Base-by-base conservation (phyloP, 2,888 invertebrate species). In the Diplazon laetatorius region DNA sequence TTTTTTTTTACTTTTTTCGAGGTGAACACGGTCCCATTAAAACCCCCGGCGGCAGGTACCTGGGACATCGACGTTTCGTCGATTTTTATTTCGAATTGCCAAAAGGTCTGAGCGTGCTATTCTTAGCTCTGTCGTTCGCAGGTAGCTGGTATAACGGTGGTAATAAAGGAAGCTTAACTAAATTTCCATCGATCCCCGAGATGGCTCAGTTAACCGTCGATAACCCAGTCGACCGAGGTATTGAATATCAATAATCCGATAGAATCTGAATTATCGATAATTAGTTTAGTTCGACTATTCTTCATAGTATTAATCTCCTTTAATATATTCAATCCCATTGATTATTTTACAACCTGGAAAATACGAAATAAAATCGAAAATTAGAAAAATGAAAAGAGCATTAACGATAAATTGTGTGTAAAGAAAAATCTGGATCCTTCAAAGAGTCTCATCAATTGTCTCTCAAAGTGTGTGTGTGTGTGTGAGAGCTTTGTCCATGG, bases 381-480 rank as follows among this genome's bases (percentile, higher is more conserved):
- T 10, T 42, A 5, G 12, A 6, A 66, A 16, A 12, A 30, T 14
- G n/a, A 2, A 50, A 46, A 42, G n/a, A 62, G n/a, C 6, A 48
- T 63, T 68, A 46, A 9, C 18, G 39, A n/a, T 20, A 18, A 50
- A 74, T 35, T 18, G 9, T n/a, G 55, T 10, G 14, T n/a, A 18
- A 48, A 46, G 57, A 59, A 39, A 52, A 42, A 57, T 39, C 66
- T 42, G 10, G 59, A 52, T 60, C 25, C 73, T 35, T 68, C 52
- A 59, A 66, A 39, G 30, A 25, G 37, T 44, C 59, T 62, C 12
- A 30, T 30, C 30, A 8, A 14, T n/a, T 16, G 20, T 48, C 12
- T 35, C 22, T 66, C 77, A 76, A 63, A 46, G 50, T 66, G 70
- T 75, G 75, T 63, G 66, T 77, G 72, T 59, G 75, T 74, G 77